Evolutionary conservation across 2,888 invertebrate species (phyloP), one percentile per base, ranked within the genome.

Genomic region (Rhagium mordax): DNA sequence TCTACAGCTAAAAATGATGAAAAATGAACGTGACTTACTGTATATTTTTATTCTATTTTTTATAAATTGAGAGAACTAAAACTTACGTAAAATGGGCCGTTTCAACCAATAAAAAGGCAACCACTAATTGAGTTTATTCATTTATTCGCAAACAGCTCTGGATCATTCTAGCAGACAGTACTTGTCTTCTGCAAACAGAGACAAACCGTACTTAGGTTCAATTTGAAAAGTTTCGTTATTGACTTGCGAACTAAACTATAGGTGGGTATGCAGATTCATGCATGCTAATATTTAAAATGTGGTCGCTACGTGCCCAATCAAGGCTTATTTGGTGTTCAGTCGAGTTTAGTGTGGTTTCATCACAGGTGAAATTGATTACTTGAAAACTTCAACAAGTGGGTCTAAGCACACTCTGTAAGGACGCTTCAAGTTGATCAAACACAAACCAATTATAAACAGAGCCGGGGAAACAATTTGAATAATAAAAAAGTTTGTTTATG

Each of bases 271-370:
- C 16, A 33, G 29, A 33, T 29, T 18, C 0, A n/a, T 15, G 27
- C 18, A 8, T 29, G 16, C 1, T 18, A 33, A 8, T 59, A 59
- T 33, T 29, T 59, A 59, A 29, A 59, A 59, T 29, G 33, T 7
- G 24, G 21, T 41, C 3, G 33, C 66, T 61, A 70, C 73, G 70
- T 73, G 73, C 70, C 53, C 66, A 73, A 73, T 73, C 66, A 66
- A 66, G 70, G 61, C 60, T 70, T 66, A 66, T 73, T 73, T 73
- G 66, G 73, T 65, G 48, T 73, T 73, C 66, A 55, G 24, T 53
- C 1, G 47, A 53, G 70, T 69, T 64, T 20, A 53, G 62, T 70
- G 61, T 55, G 65, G 65, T 53, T 60, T 73, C 68, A 65, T 60
- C 27, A 60, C 60, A 51, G 59, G 29, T 62, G 47, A 47, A 66